A percentile compares a stretch with the other conserved stretches of the same genome.
phyloP scores from a whole-genome alignment of 2,797 vertebrate genomes.

The Lates japonicus region DNA sequence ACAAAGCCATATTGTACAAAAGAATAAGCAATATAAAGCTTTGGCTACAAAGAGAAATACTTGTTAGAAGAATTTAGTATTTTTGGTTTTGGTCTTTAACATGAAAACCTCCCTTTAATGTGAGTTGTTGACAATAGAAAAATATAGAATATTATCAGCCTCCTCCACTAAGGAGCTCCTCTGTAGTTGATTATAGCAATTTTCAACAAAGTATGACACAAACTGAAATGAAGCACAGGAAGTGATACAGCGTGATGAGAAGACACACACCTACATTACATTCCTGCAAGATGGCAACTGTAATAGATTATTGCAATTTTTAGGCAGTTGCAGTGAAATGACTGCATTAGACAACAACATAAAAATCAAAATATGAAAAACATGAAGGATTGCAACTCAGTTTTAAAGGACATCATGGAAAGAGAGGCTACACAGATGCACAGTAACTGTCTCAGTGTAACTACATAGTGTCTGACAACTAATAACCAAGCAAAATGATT shows the following conservation, averaged over 20 bases:
- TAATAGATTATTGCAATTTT: neutral
- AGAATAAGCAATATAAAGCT: neutral
- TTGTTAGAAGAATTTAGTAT: neutral
- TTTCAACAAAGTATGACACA: neutral
- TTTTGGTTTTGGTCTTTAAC: neutral
- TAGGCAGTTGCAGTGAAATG: neutral
- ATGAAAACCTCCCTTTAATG: neutral
- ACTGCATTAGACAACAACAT: neutral
- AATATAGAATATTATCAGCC: neutral
- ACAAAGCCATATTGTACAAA: neutral
- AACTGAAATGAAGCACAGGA: too few relatives aligned
- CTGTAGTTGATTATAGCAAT: neutral
- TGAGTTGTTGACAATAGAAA: neutral
- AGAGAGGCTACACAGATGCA: constrained; percentile 1
- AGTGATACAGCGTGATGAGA: too few relatives aligned
- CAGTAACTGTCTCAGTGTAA: neutral
- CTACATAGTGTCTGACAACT: constrained; percentile 4
- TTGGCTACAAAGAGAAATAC: neutral
- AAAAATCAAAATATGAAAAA: neutral
- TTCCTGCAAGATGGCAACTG: too few relatives aligned
- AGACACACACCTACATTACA: too few relatives aligned
- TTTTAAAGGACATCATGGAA: neutral
- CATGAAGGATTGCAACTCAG: neutral
- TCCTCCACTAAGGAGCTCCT: neutral
- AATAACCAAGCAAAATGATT: constrained; percentile 4